Conservation (phyloP, 2,113 vertebrate species). For the Chamaea fasciata region DNA sequence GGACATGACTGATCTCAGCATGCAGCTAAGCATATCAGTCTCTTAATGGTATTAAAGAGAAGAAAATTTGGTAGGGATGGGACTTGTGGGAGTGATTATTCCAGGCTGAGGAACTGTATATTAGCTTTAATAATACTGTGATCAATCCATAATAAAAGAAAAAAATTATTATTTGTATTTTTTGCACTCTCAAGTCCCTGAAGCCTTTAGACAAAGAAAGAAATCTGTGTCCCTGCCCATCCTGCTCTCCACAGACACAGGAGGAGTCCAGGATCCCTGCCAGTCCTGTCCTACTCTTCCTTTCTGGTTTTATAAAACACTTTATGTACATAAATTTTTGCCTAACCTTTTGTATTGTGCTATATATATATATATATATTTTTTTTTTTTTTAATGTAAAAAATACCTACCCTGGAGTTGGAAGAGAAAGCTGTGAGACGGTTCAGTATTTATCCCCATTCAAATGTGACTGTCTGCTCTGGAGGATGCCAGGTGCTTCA, state of each 20-base stretch:
- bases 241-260: neutral
- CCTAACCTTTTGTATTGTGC: neutral
- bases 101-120: neutral
- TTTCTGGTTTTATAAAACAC: neutral
- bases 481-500: conserved; percentile 34
- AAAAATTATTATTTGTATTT: neutral
- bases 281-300: neutral
- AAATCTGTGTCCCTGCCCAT: neutral
- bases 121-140: neutral
- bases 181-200: neutral
- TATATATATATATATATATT: neutral
- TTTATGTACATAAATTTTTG: neutral
- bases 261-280: neutral
- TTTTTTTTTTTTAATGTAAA: neutral
- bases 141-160: neutral
- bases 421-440: neutral
- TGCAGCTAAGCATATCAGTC: neutral
- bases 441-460: conserved; percentile 34
- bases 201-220: conserved; percentile 10
- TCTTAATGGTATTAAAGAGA: neutral
- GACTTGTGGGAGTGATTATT: neutral
- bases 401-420: neutral
- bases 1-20: neutral
- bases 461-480: conserved; percentile 15
- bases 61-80: neutral